phyloP scores from a whole-genome alignment of 1,140 invertebrate genomes.

The Tigriopus japonicus region DNA sequence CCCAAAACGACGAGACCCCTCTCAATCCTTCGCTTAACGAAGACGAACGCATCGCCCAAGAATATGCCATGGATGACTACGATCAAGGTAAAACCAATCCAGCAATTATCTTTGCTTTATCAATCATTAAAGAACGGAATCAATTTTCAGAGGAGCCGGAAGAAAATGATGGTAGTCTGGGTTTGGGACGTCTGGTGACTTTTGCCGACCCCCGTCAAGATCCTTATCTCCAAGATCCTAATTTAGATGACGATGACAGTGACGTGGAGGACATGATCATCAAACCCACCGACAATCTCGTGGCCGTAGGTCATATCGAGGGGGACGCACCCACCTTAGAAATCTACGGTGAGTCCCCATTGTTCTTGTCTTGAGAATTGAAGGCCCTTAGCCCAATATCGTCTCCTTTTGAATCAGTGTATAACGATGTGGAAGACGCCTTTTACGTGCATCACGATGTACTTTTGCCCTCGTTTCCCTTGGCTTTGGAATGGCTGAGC shows the following conservation, averaged over 20 bases:
- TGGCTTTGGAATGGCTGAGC: conserved; percentile 79
- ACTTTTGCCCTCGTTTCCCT: conserved; percentile 60
- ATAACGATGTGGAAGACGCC: conserved; percentile 66
- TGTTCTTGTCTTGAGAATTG: not conserved
- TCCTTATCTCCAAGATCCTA: conserved; percentile 34
- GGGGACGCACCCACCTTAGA: conserved; percentile 64
- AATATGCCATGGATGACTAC: conserved; percentile 41
- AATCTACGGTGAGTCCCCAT: conserved; percentile 47
- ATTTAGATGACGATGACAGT: conserved; percentile 53
- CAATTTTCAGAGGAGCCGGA: conserved; percentile 14
- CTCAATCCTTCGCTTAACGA: conserved; percentile 1
- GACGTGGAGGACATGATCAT: conserved; percentile 62
- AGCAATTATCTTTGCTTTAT: conserved; percentile 8
- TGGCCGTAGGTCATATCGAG: conserved; percentile 66
- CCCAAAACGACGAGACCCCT: conserved; percentile 15
- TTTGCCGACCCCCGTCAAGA: conserved; percentile 35
- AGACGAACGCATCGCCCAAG: conserved; percentile 19
- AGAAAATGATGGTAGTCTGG: conserved; percentile 23
- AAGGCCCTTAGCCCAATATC: conserved; percentile 1
- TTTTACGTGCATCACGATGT: conserved; percentile 88
- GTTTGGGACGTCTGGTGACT: conserved; percentile 32
- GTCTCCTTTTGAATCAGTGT: conserved; percentile 43
- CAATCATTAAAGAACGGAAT: not conserved
- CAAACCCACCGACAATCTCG: conserved; percentile 71
- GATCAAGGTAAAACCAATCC: conserved; percentile 40